Evolutionary conservation across 1,140 invertebrate genomes (phyloP).

Genomic region (Calephelis nemesis): DNA sequence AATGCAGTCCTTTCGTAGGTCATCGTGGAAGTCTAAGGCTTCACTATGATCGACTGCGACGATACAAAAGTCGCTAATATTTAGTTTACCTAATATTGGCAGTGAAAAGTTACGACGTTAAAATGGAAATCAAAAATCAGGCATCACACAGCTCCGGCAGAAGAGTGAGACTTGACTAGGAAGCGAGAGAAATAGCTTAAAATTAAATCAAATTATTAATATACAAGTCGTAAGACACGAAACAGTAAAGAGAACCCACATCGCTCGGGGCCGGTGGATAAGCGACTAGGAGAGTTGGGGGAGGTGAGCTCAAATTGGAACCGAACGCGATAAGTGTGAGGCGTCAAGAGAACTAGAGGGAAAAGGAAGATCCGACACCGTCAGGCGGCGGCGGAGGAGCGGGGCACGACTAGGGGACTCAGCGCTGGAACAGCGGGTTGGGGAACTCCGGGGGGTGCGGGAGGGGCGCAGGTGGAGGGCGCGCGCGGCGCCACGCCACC

Average conservation of each 20-base stretch:
- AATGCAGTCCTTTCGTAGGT: too few relatives aligned
- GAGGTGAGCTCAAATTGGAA: conserved; percentile 12
- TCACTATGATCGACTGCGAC: too few relatives aligned
- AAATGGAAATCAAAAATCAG: neutral
- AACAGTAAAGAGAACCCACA: conserved; percentile 2
- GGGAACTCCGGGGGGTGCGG: conserved; percentile 97
- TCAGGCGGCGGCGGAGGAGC: conserved; percentile 78
- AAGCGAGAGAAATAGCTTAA: conserved; percentile 5
- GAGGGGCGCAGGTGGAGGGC: conserved; percentile 91
- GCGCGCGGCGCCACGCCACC: conserved; percentile 93
- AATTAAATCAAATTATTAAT: neutral
- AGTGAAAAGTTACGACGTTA: neutral
- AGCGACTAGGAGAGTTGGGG: neutral
- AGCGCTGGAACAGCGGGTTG: conserved; percentile 94
- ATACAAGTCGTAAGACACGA: conserved; percentile 3
- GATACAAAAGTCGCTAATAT: too few relatives aligned
- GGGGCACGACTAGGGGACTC: conserved; percentile 84
- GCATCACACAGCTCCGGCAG: neutral
- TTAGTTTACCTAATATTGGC: too few relatives aligned
- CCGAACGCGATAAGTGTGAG: neutral
- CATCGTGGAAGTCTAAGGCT: too few relatives aligned
- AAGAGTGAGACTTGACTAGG: conserved; percentile 10
- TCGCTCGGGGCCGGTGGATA: neutral
- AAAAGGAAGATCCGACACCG: conserved; percentile 69
- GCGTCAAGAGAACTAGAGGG: conserved; percentile 28